These are phyloP conservation scores for Aspidiotus rigidus DNA, from an alignment of 2,888 invertebrate species.

Conservation along the genomic window DNA sequence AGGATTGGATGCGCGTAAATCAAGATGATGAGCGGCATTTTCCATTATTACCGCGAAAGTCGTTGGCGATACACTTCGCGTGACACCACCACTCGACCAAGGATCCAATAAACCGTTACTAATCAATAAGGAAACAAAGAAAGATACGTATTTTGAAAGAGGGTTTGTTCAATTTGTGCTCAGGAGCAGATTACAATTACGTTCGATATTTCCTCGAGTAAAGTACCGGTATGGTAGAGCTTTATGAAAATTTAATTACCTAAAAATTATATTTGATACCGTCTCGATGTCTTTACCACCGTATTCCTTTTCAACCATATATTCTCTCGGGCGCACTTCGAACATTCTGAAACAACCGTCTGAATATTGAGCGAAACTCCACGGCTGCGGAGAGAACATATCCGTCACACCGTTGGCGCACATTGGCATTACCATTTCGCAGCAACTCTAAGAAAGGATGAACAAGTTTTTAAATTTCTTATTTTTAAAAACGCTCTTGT, in stretches of 20 bases:
- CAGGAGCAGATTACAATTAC: too few relatives aligned
- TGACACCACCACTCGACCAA: slow-evolving; percentile 76
- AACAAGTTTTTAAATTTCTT: neutral
- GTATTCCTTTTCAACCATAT: slow-evolving; percentile 63
- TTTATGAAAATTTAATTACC: slow-evolving; percentile 39
- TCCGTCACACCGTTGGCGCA: slow-evolving; percentile 66
- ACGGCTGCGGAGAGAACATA: slow-evolving; percentile 70
- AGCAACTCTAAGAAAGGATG: too few relatives aligned
- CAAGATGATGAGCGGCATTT: slow-evolving; percentile 78
- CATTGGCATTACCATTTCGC: slow-evolving; percentile 92
- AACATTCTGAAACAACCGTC: slow-evolving; percentile 60
- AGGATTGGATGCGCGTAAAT: slow-evolving; percentile 57
- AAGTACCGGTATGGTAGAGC: neutral
- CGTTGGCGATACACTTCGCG: slow-evolving; percentile 56
- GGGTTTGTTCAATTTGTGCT: too few relatives aligned
- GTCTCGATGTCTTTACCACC: slow-evolving; percentile 64
- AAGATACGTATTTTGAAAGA: neutral
- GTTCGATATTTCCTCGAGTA: neutral
- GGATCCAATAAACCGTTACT: slow-evolving; percentile 81
- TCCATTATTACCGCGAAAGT: slow-evolving; percentile 64
- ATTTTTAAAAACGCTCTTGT: neutral
- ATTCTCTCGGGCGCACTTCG: slow-evolving; percentile 56
- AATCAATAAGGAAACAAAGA: neutral
- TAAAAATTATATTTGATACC: slow-evolving; percentile 53
- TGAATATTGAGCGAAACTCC: slow-evolving; percentile 61